phyloP scores from a whole-genome alignment of 2,888 invertebrate species.

The Agrotis ipsilon region DNA sequence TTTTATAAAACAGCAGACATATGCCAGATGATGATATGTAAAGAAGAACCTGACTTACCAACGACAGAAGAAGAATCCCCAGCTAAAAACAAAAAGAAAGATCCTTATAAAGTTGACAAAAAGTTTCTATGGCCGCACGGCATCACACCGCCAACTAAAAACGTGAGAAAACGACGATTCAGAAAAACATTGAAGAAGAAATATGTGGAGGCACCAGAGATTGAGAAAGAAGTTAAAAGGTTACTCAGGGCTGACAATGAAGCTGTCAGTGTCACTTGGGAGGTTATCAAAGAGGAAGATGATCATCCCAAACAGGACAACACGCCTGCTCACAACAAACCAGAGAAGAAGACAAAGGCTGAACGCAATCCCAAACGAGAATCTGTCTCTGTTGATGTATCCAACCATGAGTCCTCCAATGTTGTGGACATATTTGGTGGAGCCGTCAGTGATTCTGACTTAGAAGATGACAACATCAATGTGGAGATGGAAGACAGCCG shows the following conservation, averaged over 20 bases:
- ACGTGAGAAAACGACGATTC: slow-evolving; percentile 97
- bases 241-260: slow-evolving; percentile 97
- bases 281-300: slow-evolving; percentile 97
- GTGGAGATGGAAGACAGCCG: slow-evolving; percentile 96
- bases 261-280: slow-evolving; percentile 96
- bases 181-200: slow-evolving; percentile 99
- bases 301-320: slow-evolving; percentile 89
- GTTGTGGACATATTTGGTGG: slow-evolving; percentile 97
- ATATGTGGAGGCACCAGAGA: slow-evolving; percentile 98
- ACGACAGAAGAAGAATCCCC: slow-evolving; percentile 95
- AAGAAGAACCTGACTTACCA: slow-evolving; percentile 96
- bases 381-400: slow-evolving; percentile 57
- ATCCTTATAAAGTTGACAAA: slow-evolving; percentile 95
- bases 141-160: slow-evolving; percentile 98
- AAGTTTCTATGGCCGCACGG: slow-evolving; percentile 99
- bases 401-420: slow-evolving; percentile 80
- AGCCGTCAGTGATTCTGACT: slow-evolving; percentile 96
- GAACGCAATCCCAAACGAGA: slow-evolving; percentile 72
- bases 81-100: slow-evolving; percentile 95
- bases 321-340: slow-evolving; percentile 70
- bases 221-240: slow-evolving; percentile 99
- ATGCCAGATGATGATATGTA: slow-evolving; percentile 97
- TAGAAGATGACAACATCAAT: slow-evolving; percentile 94
- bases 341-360: slow-evolving; percentile 81
- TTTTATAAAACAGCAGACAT: slow-evolving; percentile 99